phyloP scores from a whole-genome alignment of 1,140 invertebrate species.

The Brachionus rotundiformis region DNA sequence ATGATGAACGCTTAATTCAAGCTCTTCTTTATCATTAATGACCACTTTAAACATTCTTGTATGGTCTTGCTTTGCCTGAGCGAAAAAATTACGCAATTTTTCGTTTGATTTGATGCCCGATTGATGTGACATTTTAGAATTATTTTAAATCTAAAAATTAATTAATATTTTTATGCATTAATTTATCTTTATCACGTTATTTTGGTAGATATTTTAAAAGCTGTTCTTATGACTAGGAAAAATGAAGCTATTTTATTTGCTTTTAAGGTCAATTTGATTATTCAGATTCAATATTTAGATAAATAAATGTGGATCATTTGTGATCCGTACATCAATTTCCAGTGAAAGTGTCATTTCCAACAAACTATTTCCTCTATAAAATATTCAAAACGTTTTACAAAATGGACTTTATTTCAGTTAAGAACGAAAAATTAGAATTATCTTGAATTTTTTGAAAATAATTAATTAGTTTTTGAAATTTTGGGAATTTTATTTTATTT shows the following conservation, averaged over 20 bases:
- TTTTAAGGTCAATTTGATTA: constrained; percentile 3
- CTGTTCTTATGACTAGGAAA: constrained; percentile 1
- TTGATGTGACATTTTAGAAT: constrained; percentile 47
- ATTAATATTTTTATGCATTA: background rate
- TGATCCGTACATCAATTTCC: background rate
- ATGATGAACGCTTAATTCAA: background rate
- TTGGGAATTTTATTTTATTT: background rate
- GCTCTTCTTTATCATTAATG: constrained; percentile 44
- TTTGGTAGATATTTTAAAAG: background rate
- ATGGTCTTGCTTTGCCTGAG: background rate
- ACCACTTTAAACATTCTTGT: constrained; percentile 41
- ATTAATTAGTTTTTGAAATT: constrained; percentile 3
- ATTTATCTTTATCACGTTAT: background rate
- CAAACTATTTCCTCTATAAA: background rate
- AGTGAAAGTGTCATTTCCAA: background rate
- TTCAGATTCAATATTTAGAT: constrained; percentile 1
- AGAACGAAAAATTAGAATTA: background rate
- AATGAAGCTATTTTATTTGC: constrained; percentile 20
- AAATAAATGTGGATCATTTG: background rate
- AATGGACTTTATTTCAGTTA: background rate
- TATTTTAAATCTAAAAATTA: constrained; percentile 10
- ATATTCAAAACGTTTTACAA: background rate
- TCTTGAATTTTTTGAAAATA: background rate
- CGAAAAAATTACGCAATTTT: constrained; percentile 37
- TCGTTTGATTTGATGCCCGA: constrained; percentile 49